A percentile compares a stretch with the other conserved stretches of the same genome.
Conservation (phyloP, 2,113 vertebrate genomes). For the Vireo altiloquus region DNA sequence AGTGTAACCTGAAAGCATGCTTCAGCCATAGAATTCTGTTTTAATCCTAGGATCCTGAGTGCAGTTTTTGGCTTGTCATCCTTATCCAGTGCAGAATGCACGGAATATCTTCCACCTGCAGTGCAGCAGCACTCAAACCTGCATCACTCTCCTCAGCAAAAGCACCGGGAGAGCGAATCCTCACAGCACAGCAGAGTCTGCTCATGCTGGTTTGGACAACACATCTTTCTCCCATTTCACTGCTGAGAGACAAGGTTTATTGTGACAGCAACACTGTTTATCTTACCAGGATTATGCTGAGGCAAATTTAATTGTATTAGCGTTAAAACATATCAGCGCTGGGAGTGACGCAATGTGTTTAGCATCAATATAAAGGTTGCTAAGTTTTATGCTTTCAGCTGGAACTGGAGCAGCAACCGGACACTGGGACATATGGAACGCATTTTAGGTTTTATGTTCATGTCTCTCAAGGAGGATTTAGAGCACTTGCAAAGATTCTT, state of each 20-base stretch:
- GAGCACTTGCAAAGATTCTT: constrained; percentile 64
- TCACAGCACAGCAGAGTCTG: neutral
- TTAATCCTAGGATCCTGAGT: neutral
- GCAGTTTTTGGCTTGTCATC: neutral
- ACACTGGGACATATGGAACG: constrained; percentile 75
- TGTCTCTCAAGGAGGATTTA: constrained; percentile 74
- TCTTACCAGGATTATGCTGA: constrained; percentile 70
- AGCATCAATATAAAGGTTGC: constrained; percentile 79
- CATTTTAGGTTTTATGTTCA: constrained; percentile 68
- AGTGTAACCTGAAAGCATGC: neutral
- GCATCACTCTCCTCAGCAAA: neutral
- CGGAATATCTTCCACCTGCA: constrained; percentile 37
- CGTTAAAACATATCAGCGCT: constrained; percentile 65
- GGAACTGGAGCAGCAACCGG: constrained; percentile 67
- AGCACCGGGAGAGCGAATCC: constrained; percentile 12
- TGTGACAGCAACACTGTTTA: constrained; percentile 73
- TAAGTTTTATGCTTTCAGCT: constrained; percentile 74
- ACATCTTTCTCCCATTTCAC: constrained; percentile 40
- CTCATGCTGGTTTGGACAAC: constrained; percentile 52
- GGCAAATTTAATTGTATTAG: constrained; percentile 74
- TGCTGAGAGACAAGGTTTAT: constrained; percentile 65
- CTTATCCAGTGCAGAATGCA: neutral
- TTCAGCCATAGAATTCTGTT: neutral
- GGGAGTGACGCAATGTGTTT: constrained; percentile 77
- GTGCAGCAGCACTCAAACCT: neutral